Conservation (phyloP, 2,113 vertebrate genomes). For the Acrocephalus arundinaceus region DNA sequence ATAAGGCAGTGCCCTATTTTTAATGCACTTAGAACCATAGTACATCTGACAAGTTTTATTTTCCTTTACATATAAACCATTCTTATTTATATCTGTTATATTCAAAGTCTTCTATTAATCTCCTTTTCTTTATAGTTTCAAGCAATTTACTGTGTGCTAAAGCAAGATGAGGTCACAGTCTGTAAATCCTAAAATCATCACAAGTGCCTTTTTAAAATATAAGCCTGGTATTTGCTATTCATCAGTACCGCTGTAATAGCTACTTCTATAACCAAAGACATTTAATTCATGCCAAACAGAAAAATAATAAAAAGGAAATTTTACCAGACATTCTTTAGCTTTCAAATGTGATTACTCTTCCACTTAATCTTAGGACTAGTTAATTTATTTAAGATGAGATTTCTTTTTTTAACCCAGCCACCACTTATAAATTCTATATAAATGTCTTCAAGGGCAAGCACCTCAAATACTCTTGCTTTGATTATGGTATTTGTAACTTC, state of each 20-base stretch:
- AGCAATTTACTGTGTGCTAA: conserved; percentile 3
- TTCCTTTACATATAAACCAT: not conserved
- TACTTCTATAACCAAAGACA: not conserved
- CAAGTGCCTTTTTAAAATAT: not conserved
- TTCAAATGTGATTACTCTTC: not conserved
- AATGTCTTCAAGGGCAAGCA: not conserved
- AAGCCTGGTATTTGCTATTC: not conserved
- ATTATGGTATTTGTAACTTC: not conserved
- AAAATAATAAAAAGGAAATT: not conserved
- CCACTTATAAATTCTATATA: not conserved
- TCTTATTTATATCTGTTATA: not conserved
- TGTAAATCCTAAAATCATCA: not conserved
- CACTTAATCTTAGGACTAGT: not conserved
- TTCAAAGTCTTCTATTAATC: not conserved
- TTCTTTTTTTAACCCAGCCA: not conserved
- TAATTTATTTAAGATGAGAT: not conserved
- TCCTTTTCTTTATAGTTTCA: not conserved
- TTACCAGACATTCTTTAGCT: not conserved
- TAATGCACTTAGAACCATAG: not conserved
- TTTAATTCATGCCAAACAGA: not conserved
- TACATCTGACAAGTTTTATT: conserved; percentile 1
- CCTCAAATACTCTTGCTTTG: not conserved
- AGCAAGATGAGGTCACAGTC: not conserved
- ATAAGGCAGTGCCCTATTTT: not conserved
- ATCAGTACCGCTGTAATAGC: not conserved